Percentiles rank a stretch among this genome's conserved stretches.
These are phyloP conservation scores for Meteorus colon DNA, from an alignment of 2,888 invertebrate species.

Conservation along the genomic window DNA sequence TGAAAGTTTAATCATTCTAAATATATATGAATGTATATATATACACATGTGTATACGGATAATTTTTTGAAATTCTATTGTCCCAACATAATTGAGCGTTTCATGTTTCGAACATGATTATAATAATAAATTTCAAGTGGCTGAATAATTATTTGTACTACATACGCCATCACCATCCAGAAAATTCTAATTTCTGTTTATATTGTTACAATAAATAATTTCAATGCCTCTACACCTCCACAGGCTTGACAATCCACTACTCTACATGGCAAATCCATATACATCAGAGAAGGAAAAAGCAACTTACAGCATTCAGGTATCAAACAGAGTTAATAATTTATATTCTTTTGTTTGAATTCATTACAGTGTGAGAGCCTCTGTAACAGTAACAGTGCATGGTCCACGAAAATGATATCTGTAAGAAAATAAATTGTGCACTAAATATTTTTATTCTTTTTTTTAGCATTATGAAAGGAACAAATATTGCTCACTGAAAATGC, in stretches of 20 bases:
- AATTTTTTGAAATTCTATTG: constrained; percentile 28
- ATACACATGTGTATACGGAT: constrained; percentile 19
- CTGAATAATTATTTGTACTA: constrained; percentile 14
- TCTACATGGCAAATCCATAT: background rate
- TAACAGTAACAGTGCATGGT: constrained; percentile 76
- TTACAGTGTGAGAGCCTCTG: constrained; percentile 72
- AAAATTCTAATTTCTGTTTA: too few relatives aligned
- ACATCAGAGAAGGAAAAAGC: background rate
- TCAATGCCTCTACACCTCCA: background rate
- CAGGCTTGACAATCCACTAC: background rate
- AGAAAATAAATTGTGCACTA: constrained; percentile 48
- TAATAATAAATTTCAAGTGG: constrained; percentile 19
- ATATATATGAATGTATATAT: constrained; percentile 5
- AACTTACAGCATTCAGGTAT: background rate
- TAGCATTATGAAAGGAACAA: background rate
- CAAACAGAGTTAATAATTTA: background rate
- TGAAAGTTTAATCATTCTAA: constrained; percentile 35
- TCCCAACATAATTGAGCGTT: background rate
- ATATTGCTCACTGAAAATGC: constrained; percentile 73
- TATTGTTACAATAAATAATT: constrained; percentile 2
- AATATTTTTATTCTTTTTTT: constrained; percentile 12
- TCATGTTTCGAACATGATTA: background rate
- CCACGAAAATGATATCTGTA: constrained; percentile 77
- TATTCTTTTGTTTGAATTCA: constrained; percentile 19
- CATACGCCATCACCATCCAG: too few relatives aligned